A percentile compares a stretch with the other conserved stretches of the same genome.
Evolutionary conservation across 1,140 invertebrate species (phyloP).

Genomic region (Scaptodrosophila lebanonensis): DNA sequence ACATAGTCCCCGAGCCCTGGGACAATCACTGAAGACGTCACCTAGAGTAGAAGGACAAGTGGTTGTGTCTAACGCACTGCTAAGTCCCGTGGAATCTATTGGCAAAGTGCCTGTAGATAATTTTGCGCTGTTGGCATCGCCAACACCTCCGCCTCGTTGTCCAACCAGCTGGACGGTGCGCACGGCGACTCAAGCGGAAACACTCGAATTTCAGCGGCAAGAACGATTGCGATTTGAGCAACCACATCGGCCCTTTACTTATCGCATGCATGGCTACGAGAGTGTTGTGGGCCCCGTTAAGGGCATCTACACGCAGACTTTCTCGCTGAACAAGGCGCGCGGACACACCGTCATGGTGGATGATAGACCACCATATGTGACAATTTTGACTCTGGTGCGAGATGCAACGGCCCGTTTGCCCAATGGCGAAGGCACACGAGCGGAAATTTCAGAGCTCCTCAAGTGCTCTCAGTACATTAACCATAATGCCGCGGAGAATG

Average conservation of each 20-base stretch:
- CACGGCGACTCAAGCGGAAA: slow-evolving; percentile 86
- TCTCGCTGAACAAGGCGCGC: slow-evolving; percentile 80
- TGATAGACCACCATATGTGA: slow-evolving; percentile 93
- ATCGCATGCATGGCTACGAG: slow-evolving; percentile 89
- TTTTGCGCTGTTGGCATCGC: slow-evolving; percentile 16
- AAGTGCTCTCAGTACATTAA: slow-evolving; percentile 87
- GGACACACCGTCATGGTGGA: slow-evolving; percentile 90
- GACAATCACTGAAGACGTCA: slow-evolving; percentile 3
- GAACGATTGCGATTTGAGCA: slow-evolving; percentile 86
- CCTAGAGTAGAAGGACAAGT: slow-evolving; percentile 1
- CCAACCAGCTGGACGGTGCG: slow-evolving; percentile 88
- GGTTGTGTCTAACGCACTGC: not conserved
- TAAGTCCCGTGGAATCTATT: slow-evolving; percentile 4
- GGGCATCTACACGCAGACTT: slow-evolving; percentile 85
- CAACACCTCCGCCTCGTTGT: slow-evolving; percentile 82
- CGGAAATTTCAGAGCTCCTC: slow-evolving; percentile 83
- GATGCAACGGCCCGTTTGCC: slow-evolving; percentile 95
- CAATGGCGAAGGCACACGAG: slow-evolving; percentile 94
- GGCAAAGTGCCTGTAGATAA: too few relatives aligned
- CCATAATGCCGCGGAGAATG: slow-evolving; percentile 83
- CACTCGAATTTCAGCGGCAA: slow-evolving; percentile 85
- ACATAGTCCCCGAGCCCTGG: not conserved
- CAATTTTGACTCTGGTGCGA: slow-evolving; percentile 91
- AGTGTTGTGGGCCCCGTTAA: slow-evolving; percentile 93
- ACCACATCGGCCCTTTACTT: slow-evolving; percentile 92